Percentiles rank a stretch among this genome's conserved stretches.
Evolutionary conservation across 23 tunicate genomes (phyloP).

Genomic region (Diplosoma virens): DNA sequence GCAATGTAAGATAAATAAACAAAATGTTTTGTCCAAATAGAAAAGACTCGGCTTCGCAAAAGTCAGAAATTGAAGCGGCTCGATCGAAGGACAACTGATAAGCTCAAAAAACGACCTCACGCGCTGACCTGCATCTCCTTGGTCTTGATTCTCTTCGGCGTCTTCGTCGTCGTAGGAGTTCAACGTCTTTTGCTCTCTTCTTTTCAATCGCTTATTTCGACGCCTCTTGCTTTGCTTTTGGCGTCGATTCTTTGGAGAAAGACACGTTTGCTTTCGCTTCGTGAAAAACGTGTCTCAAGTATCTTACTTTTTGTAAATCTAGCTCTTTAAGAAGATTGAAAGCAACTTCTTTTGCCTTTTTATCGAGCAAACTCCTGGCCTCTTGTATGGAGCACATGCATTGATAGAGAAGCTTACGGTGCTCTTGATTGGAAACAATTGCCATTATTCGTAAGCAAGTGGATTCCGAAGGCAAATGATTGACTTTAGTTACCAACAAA

Average conservation of each 20-base stretch:
- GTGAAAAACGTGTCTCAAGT: too few relatives aligned
- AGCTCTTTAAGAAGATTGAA: conserved; percentile 66
- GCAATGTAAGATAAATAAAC: too few relatives aligned
- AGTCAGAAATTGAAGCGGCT: too few relatives aligned
- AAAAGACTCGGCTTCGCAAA: too few relatives aligned
- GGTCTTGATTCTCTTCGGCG: conserved; percentile 36
- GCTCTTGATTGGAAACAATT: conserved; percentile 57
- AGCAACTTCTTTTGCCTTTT: conserved; percentile 79
- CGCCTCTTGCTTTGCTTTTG: too few relatives aligned
- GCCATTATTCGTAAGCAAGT: conserved; percentile 84
- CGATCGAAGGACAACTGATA: too few relatives aligned
- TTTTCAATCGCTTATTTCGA: conserved; percentile 75
- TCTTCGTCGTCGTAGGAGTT: conserved; percentile 10
- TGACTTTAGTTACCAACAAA: conserved; percentile 62
- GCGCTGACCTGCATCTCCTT: too few relatives aligned
- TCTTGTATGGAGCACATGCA: conserved; percentile 61
- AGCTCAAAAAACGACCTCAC: too few relatives aligned
- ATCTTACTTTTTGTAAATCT: conserved; percentile 76
- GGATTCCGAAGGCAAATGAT: conserved; percentile 87
- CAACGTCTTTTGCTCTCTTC: conserved; percentile 43
- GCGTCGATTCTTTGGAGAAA: too few relatives aligned
- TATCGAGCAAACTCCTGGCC: conserved; percentile 77
- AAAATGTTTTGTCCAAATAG: too few relatives aligned
- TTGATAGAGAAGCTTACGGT: conserved; percentile 43
- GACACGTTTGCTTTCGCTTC: too few relatives aligned